Base-by-base conservation (phyloP, 2,888 invertebrate species). In the Acanthopleura granulata region DNA sequence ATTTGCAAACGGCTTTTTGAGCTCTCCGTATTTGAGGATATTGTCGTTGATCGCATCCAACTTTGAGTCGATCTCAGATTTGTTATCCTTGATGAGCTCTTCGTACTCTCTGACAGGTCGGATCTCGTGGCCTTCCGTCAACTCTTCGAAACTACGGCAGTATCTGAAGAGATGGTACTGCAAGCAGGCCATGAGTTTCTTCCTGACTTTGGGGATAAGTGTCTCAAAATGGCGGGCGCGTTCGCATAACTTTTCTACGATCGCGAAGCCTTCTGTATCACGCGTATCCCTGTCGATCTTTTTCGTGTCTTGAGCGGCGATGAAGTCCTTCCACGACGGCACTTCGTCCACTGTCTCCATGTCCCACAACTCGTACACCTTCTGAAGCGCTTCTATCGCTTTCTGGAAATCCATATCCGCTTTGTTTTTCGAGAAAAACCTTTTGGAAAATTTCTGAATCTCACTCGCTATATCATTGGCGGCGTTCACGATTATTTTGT, bases 61-160 rank as follows among this genome's bases (percentile, higher is more conserved):
- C 70, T 82, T 84, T 0, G 62, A 73, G 69, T 85, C 83, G n/a
- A 84, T 82, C 25, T 82, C 81, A 49, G 74, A 76, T 62, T 81
- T 81, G 74, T 80, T 79, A 12, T 75, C 75, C 57, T 80, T 74
- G 12, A 84, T 82, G 14, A 77, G 76, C 50, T 81, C 79, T 70
- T 84, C 85, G 70, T 84, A 85, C 51, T 83, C 83, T 11, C 76
- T 62, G 14, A 85, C 82, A 0, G 84, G 78, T 70, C 79, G 78
- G 22, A 83, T 81, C 71, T 84, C 82, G 12, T 82, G 71, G 0
- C 82, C 81, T n/a, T 81, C 80, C 15, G 82, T 79, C 75, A 84
- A 83, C 72, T 84, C 83, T 18, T 81, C 78, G 73, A 86, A 83
- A 80, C 86, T 86, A 27, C 75, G 80, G 51, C 85, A 86, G 71